Evolutionary conservation across 2,113 vertebrate genomes (phyloP), one percentile per base, ranked within the genome.

Genomic region (Agapornis roseicollis): DNA sequence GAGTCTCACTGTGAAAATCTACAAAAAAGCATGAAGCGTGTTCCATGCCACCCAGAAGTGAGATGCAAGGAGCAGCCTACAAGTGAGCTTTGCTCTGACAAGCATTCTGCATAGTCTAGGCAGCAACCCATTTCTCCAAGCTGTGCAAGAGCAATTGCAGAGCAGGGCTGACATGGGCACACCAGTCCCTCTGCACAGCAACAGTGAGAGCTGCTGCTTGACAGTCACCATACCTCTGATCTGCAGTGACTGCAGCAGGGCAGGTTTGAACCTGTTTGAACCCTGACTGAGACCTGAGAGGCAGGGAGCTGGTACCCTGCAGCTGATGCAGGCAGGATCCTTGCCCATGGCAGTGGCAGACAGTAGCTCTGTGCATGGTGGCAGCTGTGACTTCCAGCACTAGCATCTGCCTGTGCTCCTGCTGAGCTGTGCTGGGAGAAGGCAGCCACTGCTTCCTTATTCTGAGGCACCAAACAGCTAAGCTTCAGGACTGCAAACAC

Each of bases 341-440:
- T 68, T 56, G 73, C 55, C 70, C 0, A 0, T 18, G 41, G 27
- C 10, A 6, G 0, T 14, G 50, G 33, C 10, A 8, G 39, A 20
- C 42, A 82, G 73, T 1, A 7, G 89, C 50, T 42, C 41, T 44
- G 58, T n/a, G 55, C 49, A 11, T 5, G 20, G 27, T 35, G 39
- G 3, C 29, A 41, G 42, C 49, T 74, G 50, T 44, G 58, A 56
- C 53, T 88, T 77, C 39, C 68, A 83, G 53, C 1, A 1, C 7
- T 18, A 46, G 20, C 24, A 13, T 44, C 63, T 56, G 27, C 11
- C 25, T 4, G 4, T 29, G 27, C 46, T 74, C 27, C 60, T 64
- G 63, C 68, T 72, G 41, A 85, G 68, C 72, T 50, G 25, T 53
- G 80, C 77, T 77, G 37, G 66, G 69, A 76, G 33, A 85, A 82